These are phyloP conservation scores for Drosophila willistoni DNA, from an alignment of 1,140 invertebrate genomes.

Conservation along the genomic window DNA sequence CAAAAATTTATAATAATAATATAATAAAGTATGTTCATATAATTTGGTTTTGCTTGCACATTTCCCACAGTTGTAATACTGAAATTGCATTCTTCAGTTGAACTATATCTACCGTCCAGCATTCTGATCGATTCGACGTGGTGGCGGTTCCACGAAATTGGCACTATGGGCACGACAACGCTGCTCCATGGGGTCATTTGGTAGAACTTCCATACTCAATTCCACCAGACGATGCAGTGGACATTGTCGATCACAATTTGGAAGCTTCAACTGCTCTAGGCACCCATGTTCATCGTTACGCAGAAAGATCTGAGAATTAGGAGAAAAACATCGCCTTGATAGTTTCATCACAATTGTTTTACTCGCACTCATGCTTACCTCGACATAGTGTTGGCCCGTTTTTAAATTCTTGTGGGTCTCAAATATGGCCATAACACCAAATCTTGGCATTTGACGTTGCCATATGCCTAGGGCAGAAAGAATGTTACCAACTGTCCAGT, in stretches of 20 bases:
- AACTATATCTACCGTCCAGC: slow-evolving; percentile 28
- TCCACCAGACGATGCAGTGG: slow-evolving; percentile 85
- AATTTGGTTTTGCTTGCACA: slow-evolving; percentile 11
- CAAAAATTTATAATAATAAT: background rate
- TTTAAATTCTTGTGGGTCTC: slow-evolving; percentile 87
- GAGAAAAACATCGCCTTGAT: background rate
- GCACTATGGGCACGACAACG: slow-evolving; percentile 85
- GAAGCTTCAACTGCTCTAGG: slow-evolving; percentile 85
- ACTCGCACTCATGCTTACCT: slow-evolving; percentile 80
- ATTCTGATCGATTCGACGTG: slow-evolving; percentile 74
- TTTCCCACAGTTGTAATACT: slow-evolving; percentile 39
- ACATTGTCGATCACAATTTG: slow-evolving; percentile 86
- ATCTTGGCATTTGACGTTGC: slow-evolving; percentile 88
- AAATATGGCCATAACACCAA: slow-evolving; percentile 88
- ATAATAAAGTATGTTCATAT: background rate
- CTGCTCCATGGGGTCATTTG: slow-evolving; percentile 83
- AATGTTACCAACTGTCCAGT: slow-evolving; percentile 89
- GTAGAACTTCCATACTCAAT: slow-evolving; percentile 85
- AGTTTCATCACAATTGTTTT: background rate
- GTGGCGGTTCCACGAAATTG: slow-evolving; percentile 84
- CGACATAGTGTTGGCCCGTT: slow-evolving; percentile 84
- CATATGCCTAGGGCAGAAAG: slow-evolving; percentile 88
- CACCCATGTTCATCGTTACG: slow-evolving; percentile 84
- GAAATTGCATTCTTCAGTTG: slow-evolving; percentile 24
- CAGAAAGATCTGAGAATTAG: slow-evolving; percentile 84